Evolutionary conservation across 2,888 invertebrate genomes (phyloP), one percentile per base, ranked within the genome.

Genomic region (Spodoptera picta): DNA sequence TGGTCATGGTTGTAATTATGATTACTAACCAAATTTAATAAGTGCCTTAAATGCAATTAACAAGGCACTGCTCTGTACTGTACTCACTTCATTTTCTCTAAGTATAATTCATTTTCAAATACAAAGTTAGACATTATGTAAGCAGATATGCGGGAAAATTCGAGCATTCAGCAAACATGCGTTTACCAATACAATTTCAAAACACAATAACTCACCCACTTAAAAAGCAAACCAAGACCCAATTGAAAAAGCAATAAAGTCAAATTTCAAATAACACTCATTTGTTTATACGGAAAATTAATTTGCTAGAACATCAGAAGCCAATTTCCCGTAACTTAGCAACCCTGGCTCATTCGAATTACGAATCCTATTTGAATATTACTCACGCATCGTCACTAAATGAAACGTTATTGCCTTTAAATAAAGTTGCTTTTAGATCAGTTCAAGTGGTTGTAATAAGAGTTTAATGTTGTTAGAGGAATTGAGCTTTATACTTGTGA

Each of bases 241-340:
- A 62, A 50, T 19, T 0, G 0, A 0, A 0, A 50, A 27, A 31
- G n/a, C 0, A 7, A 58, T 47, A 69, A 60, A 53, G 56, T 31
- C 53, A 3, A 65, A 59, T 51, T 44, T 73, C 14, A 14, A 6
- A 14, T 14, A 49, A 44, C 48, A 36, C 24, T 44, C 4, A 51
- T 31, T 51, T 19, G 31, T 56, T 43, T 47, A 75, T 41, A 60
- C 48, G 27, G 36, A 64, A 58, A 59, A 63, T 63, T 59, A 69
- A 75, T 65, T 69, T 65, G 45, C 53, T 45, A 60, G 59, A 65
- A 52, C 63, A 61, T 72, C 60, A 61, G 70, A 75, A 80, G 72
- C 77, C 80, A 83, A 86, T 83, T 84, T 82, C 76, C 76, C 75
- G 83, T 86, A 81, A 80, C 87, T 80, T 81, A 85, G 85, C 86